These are phyloP conservation scores for Drosophila bifasciata DNA, from an alignment of 1,140 invertebrate genomes.

Conservation along the genomic window DNA sequence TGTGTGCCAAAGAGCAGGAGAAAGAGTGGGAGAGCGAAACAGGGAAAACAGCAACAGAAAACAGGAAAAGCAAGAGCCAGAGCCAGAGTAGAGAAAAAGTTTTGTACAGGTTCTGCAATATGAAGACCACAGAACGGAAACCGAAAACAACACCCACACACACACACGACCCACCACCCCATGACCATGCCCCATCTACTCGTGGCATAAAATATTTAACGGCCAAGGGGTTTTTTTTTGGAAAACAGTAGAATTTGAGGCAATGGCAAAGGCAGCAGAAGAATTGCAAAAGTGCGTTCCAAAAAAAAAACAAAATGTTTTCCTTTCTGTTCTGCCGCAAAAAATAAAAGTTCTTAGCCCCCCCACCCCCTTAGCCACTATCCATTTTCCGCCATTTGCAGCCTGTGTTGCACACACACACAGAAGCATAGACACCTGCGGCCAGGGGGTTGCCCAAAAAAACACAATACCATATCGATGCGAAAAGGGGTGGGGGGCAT, in stretches of 20 bases:
- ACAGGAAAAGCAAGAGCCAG: slow-evolving; percentile 31
- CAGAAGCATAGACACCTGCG: slow-evolving; percentile 46
- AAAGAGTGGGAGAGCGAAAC: slow-evolving; percentile 9
- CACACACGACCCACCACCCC: not conserved
- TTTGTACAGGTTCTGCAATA: slow-evolving; percentile 62
- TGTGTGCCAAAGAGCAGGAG: slow-evolving; percentile 16
- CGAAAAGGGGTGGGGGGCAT: slow-evolving; percentile 19
- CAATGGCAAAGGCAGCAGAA: not conserved
- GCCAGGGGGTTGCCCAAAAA: slow-evolving; percentile 19
- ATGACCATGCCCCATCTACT: slow-evolving; percentile 18
- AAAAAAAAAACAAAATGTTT: slow-evolving; percentile 56
- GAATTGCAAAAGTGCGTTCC: slow-evolving; percentile 37
- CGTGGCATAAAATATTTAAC: slow-evolving; percentile 52
- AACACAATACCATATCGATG: slow-evolving; percentile 36
- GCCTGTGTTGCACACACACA: slow-evolving; percentile 50
- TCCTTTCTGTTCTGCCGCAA: slow-evolving; percentile 24
- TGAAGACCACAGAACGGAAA: slow-evolving; percentile 56
- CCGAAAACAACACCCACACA: slow-evolving; percentile 34
- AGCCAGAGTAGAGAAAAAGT: slow-evolving; percentile 42
- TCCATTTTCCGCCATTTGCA: slow-evolving; percentile 70
- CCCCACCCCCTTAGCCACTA: slow-evolving; percentile 26
- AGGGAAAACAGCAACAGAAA: slow-evolving; percentile 42
- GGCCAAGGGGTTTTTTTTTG: slow-evolving; percentile 17
- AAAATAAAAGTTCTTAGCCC: slow-evolving; percentile 48
- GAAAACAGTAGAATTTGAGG: slow-evolving; percentile 47